Evolutionary conservation across 2,113 vertebrate species (phyloP).

Genomic region (Apteryx owenii): DNA sequence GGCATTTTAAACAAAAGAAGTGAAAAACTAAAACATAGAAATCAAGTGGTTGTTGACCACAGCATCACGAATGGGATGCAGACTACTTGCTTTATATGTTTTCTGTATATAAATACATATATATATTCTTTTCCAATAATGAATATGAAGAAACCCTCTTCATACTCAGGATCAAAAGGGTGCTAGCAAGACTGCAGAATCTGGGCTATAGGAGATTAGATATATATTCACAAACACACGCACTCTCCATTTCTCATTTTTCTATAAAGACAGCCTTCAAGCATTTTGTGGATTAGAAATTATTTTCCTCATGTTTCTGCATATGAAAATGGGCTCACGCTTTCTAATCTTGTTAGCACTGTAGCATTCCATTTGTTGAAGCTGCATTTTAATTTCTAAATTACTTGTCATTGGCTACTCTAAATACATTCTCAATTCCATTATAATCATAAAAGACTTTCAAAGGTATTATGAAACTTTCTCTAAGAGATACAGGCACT

Average conservation of each 20-base stretch:
- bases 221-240: constrained; percentile 1
- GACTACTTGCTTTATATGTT: not conserved
- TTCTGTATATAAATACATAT: not conserved
- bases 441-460: constrained; percentile 36
- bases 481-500: not conserved
- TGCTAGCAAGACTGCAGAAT: not conserved
- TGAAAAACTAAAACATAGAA: not conserved
- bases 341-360: constrained; percentile 61
- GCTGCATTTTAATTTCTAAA: constrained; percentile 65
- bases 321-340: constrained; percentile 51
- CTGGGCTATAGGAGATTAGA: constrained; percentile 60
- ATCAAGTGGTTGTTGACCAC: not conserved
- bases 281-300: constrained; percentile 57
- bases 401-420: constrained; percentile 21
- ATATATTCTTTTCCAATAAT: not conserved
- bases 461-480: constrained; percentile 38
- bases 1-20: not conserved
- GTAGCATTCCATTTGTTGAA: constrained; percentile 37
- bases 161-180: constrained; percentile 26
- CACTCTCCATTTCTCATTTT: constrained; percentile 9
- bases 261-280: constrained; percentile 27
- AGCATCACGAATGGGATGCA: not conserved
- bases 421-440: constrained; percentile 30
- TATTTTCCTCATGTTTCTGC: constrained; percentile 60
- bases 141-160: not conserved